Conservation (phyloP, 30 jellyfish, hydroid and myxozoan species). For the Hydractinia symbiolongicarpus region DNA sequence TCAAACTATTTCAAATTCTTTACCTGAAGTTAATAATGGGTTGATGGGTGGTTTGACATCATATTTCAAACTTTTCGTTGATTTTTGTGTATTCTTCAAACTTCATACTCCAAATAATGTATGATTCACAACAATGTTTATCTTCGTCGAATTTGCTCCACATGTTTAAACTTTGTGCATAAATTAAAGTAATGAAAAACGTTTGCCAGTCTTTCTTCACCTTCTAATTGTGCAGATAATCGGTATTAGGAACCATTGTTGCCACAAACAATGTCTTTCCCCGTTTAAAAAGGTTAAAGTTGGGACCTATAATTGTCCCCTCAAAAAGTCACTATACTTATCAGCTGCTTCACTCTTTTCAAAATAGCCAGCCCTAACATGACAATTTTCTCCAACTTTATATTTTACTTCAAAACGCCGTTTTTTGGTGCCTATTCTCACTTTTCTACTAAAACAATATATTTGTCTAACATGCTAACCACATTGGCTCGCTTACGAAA, state of each 20-base stretch:
- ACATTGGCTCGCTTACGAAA: too few relatives aligned
- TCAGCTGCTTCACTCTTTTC: too few relatives aligned
- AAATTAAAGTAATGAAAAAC: background rate
- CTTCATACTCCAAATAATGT: too few relatives aligned
- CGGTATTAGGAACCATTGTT: conserved; percentile 7
- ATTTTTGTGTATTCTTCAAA: too few relatives aligned
- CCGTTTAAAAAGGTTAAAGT: background rate
- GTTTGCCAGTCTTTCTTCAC: background rate
- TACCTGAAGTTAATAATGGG: background rate
- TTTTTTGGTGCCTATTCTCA: too few relatives aligned
- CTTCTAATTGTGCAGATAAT: conserved; percentile 5
- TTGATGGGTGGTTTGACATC: background rate
- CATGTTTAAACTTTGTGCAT: background rate
- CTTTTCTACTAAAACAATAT: too few relatives aligned
- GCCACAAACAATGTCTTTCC: conserved; percentile 23
- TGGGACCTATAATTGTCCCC: conserved; percentile 10
- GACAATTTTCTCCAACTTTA: too few relatives aligned
- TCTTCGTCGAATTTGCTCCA: conserved; percentile 6
- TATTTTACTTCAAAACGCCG: too few relatives aligned
- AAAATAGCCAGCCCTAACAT: too few relatives aligned
- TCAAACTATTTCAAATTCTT: background rate
- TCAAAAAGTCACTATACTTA: too few relatives aligned
- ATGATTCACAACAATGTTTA: conserved; percentile 4
- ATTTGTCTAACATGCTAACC: too few relatives aligned
- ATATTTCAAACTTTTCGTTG: background rate